Conservation (phyloP, 2,113 vertebrate species). For the Lagopus leucura region DNA sequence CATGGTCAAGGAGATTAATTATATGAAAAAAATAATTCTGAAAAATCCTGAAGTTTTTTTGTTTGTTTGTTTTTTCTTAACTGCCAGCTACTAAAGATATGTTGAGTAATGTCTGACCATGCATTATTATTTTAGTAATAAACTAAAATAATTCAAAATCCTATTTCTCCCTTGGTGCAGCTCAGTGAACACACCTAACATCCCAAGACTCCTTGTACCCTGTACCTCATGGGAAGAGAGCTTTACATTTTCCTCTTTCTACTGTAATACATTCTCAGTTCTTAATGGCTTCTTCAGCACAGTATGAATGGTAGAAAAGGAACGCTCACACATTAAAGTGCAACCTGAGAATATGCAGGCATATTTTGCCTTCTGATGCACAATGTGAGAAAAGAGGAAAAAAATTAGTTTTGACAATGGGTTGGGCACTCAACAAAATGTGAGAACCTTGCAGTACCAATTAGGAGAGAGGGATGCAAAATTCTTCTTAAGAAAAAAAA, state of each 20-base stretch:
- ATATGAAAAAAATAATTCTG: background rate
- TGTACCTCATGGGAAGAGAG: background rate
- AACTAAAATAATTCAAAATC: background rate
- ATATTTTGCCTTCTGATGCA: background rate
- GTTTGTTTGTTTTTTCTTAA: no score
- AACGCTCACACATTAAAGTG: background rate
- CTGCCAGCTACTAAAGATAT: background rate
- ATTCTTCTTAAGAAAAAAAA: background rate
- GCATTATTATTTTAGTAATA: background rate
- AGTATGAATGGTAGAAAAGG: background rate
- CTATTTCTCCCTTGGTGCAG: background rate
- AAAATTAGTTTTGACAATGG: background rate
- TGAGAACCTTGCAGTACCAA: background rate
- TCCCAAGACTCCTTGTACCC: background rate
- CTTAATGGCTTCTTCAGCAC: background rate
- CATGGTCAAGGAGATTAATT: background rate
- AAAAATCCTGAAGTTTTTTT: background rate
- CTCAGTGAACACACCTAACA: background rate
- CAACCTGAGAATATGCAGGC: background rate
- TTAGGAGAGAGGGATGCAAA: background rate
- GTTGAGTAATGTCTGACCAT: background rate
- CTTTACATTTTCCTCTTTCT: background rate
- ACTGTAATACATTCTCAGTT: background rate
- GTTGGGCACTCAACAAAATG: background rate
- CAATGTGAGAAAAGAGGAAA: background rate